Conservation (phyloP, 2,113 vertebrate genomes). For the Oophaga pumilio region DNA sequence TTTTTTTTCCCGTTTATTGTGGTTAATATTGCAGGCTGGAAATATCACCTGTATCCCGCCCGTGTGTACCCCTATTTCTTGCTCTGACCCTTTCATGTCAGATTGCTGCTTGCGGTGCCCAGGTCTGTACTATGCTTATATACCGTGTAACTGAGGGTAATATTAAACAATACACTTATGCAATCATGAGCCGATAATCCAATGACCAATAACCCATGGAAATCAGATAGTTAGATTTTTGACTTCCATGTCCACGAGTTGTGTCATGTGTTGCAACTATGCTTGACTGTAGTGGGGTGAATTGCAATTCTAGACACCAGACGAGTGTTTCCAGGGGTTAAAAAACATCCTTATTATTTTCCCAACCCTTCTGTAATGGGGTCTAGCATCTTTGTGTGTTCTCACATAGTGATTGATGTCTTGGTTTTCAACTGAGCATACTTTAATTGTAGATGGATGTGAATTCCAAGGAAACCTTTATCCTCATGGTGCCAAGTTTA, state of each 20-base stretch:
- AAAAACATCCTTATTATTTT: no score
- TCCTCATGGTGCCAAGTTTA: constrained; percentile 67
- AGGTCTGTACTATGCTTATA: constrained; percentile 61
- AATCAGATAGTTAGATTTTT: no score
- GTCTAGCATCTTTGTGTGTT: neutral
- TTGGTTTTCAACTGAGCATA: neutral
- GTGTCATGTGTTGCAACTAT: no score
- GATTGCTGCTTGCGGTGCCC: constrained; percentile 74
- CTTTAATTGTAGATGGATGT: constrained; percentile 67
- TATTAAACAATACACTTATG: neutral
- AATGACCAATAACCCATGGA: no score
- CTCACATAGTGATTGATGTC: neutral
- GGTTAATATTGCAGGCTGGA: constrained; percentile 65
- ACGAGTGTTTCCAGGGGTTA: no score
- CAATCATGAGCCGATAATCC: no score
- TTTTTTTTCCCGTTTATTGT: neutral
- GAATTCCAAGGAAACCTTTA: constrained; percentile 69
- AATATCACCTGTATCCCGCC: constrained; percentile 77
- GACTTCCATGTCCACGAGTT: no score
- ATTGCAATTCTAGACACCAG: no score
- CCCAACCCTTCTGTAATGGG: neutral
- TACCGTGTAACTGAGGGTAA: neutral
- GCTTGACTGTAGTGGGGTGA: no score
- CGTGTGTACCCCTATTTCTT: constrained; percentile 69
- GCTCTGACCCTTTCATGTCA: constrained; percentile 40